Conservation (phyloP, 2,888 invertebrate genomes). For the Limnephilus lunatus region DNA sequence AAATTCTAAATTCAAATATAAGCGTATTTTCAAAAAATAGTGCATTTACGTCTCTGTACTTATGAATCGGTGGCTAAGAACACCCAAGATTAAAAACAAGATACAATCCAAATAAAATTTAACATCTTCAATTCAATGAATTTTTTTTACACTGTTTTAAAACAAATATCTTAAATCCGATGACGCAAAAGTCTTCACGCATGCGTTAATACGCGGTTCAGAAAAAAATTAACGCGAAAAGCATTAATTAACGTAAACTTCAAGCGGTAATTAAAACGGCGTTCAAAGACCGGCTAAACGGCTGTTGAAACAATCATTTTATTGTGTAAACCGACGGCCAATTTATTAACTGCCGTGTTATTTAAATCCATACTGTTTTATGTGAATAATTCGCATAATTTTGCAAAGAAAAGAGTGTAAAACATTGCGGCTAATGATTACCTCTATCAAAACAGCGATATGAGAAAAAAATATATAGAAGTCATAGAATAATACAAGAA, state of each 20-base stretch:
- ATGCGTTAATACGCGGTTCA: neutral
- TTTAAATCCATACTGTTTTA: neutral
- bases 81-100: neutral
- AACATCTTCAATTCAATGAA: neutral
- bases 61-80: neutral
- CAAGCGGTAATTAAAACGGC: neutral
- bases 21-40: too few species aligned
- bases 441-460: neutral
- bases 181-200: neutral
- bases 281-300: neutral
- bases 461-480: neutral
- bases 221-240: neutral
- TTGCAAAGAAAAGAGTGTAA: neutral
- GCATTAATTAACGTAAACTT: neutral
- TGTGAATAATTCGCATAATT: neutral
- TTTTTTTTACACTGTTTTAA: neutral
- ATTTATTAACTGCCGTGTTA: neutral
- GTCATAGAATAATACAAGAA: too few species aligned
- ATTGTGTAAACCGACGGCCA: neutral
- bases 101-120: neutral
- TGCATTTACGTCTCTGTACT: too few species aligned
- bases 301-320: neutral
- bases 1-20: too few species aligned
- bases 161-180: neutral
- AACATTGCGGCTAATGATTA: neutral